Base-by-base conservation (phyloP, 2,113 vertebrate genomes). In the Catagonus wagneri region DNA sequence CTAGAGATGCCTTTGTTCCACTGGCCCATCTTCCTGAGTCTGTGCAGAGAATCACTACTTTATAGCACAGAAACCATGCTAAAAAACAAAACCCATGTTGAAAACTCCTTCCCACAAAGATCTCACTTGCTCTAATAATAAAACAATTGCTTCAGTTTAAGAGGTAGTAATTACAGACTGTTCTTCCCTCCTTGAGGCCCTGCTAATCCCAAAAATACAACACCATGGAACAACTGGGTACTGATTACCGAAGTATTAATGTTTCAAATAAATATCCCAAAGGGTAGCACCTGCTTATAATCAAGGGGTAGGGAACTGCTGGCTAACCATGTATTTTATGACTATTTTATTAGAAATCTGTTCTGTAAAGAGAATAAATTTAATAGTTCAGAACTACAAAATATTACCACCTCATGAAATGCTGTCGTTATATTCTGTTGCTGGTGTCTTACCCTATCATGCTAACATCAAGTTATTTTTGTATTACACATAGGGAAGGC, bases 121-220 rank as follows among this genome's bases (percentile, higher is more conserved):
- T 93, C 75, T 83, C 39, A 93, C 75, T 91, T 96, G 75, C 65
- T 94, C 86, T 44, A 91, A 89, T 69, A 96, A 76, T 36, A 71
- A 76, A 92, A 84, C 36, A 92, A 61, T 83, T 92, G 84, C 68
- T 89, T 96, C 92, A 96, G 72, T 52, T 92, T 94, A 96, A 96
- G 97, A 97, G 97, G 97, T 97, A 97, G 97, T 97, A 94, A 94
- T 90, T 97, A 93, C 27, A 97, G 50, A 92, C 72, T 96, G 36
- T 56, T 95, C 44, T 65, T 76, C 75, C 69, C 52, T 23, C 15
- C 16, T 78, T 93, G 84, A n/a, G 50, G 66, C 36, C 79, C 89
- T 58, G 61, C 54, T 54, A 87, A 86, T 95, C 36, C 92, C 83
- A 95, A 91, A 96, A 96, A 94, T 93, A 89, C 22, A 78, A 78